Evolutionary conservation across 2,113 vertebrate genomes (phyloP).

Genomic region (Brevimyrus niger): DNA sequence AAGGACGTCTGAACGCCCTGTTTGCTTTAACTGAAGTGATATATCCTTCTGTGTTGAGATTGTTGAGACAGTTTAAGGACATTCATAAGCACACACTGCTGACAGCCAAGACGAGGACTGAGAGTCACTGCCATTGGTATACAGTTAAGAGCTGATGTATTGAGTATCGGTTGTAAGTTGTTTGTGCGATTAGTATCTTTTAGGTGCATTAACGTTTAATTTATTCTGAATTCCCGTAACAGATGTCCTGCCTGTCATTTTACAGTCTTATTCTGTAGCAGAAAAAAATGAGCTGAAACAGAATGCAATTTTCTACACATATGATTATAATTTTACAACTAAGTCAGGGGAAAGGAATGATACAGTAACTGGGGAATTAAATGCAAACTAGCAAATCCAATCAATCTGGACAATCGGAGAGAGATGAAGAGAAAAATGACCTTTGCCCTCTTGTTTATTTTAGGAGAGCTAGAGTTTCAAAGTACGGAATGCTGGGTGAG

Average conservation of each 20-base stretch:
- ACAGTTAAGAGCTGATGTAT: not conserved
- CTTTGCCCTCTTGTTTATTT: slow-evolving; percentile 64
- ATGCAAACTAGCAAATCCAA: not conserved
- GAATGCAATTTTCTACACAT: not conserved
- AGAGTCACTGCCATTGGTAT: not conserved
- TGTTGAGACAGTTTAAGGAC: not conserved
- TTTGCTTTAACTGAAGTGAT: not conserved
- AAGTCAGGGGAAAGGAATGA: not conserved
- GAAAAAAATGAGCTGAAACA: not conserved
- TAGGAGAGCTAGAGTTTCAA: slow-evolving; percentile 49
- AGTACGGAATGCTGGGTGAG: slow-evolving; percentile 60
- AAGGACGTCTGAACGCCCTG: not conserved
- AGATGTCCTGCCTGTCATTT: not conserved
- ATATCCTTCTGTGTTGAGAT: not conserved
- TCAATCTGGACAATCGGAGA: not conserved
- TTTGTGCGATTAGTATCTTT: not conserved
- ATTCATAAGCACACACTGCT: not conserved
- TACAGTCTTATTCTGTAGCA: not conserved
- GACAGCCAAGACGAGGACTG: not conserved
- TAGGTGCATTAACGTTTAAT: not conserved
- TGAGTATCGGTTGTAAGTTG: not conserved
- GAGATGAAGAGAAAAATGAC: slow-evolving; percentile 42
- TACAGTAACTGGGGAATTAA: not conserved
- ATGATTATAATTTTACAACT: not conserved
- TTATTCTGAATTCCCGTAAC: not conserved